phyloP scores from a whole-genome alignment of 2,797 vertebrate species.

The Sorex maritimensis region DNA sequence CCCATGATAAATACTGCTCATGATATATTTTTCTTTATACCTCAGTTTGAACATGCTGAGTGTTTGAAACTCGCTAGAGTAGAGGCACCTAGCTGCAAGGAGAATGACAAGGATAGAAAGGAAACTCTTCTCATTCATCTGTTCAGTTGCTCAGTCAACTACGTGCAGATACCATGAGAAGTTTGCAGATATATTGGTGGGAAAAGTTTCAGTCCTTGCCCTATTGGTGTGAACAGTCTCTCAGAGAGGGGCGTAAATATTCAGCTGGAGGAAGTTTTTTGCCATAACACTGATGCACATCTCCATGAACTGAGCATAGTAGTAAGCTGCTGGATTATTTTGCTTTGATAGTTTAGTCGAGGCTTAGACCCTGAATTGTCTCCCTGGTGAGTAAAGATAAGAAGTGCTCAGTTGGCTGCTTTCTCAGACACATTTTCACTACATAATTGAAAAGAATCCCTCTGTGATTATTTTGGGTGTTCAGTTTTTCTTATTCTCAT shows the following conservation, averaged over 20 bases:
- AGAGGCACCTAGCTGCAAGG: not conserved
- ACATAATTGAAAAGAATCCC: not conserved
- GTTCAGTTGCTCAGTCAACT: not conserved
- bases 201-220: not conserved
- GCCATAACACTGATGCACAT: not conserved
- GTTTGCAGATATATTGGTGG: not conserved
- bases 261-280: not conserved
- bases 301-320: not conserved
- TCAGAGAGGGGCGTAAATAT: not conserved
- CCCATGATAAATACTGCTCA: not conserved
- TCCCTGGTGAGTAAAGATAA: not conserved
- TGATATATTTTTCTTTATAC: not conserved
- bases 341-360: not conserved
- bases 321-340: not conserved
- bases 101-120: conserved; percentile 11
- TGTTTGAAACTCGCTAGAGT: not conserved
- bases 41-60: not conserved
- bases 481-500: not conserved
- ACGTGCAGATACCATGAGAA: not conserved
- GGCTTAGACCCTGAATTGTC: not conserved
- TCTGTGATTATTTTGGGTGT: not conserved
- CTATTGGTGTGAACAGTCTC: not conserved
- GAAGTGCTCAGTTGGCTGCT: not conserved
- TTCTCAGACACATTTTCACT: not conserved
- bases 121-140: not conserved